These are phyloP conservation scores for Epizoanthus stellaris DNA, from an alignment of 92 coral and sea anemone genomes.

Conservation along the genomic window DNA sequence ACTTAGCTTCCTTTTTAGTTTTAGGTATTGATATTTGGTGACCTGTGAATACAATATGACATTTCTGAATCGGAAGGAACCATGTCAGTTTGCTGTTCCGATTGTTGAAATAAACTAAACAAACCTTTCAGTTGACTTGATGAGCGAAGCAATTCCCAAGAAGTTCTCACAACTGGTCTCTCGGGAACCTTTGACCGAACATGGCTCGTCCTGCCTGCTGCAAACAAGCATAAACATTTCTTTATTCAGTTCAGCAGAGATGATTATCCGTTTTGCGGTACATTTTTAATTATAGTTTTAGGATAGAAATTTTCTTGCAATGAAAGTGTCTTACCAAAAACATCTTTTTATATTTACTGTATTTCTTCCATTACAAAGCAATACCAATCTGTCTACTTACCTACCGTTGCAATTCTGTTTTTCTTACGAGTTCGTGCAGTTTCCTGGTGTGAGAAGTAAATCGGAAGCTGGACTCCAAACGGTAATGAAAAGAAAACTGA, in stretches of 20 bases:
- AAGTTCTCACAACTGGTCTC: neutral
- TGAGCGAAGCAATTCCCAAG: constrained; percentile 24
- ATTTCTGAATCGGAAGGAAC: too few relatives aligned
- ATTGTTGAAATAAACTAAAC: neutral
- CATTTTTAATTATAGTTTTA: neutral
- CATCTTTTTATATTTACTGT: too few relatives aligned
- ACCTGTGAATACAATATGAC: too few relatives aligned
- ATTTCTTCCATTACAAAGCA: neutral
- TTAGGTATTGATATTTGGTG: too few relatives aligned
- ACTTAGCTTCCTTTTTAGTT: too few relatives aligned
- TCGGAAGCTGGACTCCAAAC: constrained; percentile 81
- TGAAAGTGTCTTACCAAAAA: too few relatives aligned
- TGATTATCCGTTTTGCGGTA: neutral
- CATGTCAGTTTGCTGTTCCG: too few relatives aligned
- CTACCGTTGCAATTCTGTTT: constrained; percentile 34
- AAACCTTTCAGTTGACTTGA: constrained; percentile 9
- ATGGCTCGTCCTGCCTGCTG: constrained; percentile 8
- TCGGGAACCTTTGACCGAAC: constrained; percentile 1
- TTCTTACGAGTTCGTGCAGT: constrained; percentile 39
- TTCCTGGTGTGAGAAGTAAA: constrained; percentile 57
- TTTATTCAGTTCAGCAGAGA: neutral
- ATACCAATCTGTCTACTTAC: constrained; percentile 10
- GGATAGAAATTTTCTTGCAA: too few relatives aligned
- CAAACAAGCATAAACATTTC: neutral
- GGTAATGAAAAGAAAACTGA: constrained; percentile 87